Evolutionary conservation across 2,888 invertebrate genomes (phyloP).

Genomic region (Crossocerus cetratus): DNA sequence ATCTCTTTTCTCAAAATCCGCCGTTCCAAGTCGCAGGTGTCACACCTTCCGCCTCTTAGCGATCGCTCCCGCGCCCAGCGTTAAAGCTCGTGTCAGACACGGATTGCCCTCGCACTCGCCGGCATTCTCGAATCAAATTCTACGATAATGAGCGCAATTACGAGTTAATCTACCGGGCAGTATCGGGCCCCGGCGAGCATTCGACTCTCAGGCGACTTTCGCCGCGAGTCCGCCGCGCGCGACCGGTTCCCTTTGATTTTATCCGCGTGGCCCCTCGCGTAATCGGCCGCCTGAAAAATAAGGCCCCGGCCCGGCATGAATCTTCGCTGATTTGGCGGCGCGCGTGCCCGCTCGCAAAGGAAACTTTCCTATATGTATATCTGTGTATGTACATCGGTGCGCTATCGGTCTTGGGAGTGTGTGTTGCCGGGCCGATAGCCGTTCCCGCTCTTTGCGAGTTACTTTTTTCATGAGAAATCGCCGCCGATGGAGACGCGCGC

Average conservation of each 20-base stretch:
- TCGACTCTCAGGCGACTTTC: slow-evolving; percentile 52
- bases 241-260: slow-evolving; percentile 60
- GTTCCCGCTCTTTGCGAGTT: background rate
- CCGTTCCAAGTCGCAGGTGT: too few species aligned
- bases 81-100: too few species aligned
- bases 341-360: slow-evolving; percentile 8
- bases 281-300: slow-evolving; percentile 50
- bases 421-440: too few species aligned
- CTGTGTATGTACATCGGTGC: too few species aligned
- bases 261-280: slow-evolving; percentile 38
- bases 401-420: background rate
- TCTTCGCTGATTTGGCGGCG: slow-evolving; percentile 30
- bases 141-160: slow-evolving; percentile 58
- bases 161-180: slow-evolving; percentile 58
- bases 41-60: too few species aligned
- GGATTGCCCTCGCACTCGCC: background rate
- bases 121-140: slow-evolving; percentile 48
- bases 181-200: slow-evolving; percentile 52
- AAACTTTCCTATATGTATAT: slow-evolving; percentile 23
- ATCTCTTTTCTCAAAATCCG: too few species aligned
- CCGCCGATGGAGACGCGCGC: background rate
- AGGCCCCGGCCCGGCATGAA: slow-evolving; percentile 27
- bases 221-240: slow-evolving; percentile 38
- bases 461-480: slow-evolving; percentile 17
- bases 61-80: too few species aligned